phyloP scores from a whole-genome alignment of 2,888 invertebrate species.

The Linnaemya tessellans region DNA sequence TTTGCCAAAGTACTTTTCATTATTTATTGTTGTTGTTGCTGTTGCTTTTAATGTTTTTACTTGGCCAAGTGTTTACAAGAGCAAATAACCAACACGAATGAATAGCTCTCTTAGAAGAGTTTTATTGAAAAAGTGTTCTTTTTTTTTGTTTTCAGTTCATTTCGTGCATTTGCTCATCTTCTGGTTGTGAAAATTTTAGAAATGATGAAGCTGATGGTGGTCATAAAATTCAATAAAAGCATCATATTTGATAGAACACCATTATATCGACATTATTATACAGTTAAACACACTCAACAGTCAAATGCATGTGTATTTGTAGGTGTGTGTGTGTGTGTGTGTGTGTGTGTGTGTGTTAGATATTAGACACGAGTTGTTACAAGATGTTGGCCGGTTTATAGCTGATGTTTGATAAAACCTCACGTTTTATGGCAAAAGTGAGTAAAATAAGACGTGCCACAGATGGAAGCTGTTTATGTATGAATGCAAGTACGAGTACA shows the following conservation, averaged over 20 bases:
- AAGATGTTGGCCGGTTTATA: conserved; percentile 41
- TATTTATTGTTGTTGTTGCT: conserved; percentile 18
- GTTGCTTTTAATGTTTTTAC: conserved; percentile 43
- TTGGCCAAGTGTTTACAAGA: conserved; percentile 60
- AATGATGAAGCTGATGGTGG: conserved; percentile 48
- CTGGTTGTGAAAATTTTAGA: background rate
- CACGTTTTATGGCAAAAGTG: conserved; percentile 62
- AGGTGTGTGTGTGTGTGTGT: background rate
- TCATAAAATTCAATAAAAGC: conserved; percentile 73
- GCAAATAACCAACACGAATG: conserved; percentile 36
- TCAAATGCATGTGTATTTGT: background rate
- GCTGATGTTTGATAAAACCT: conserved; percentile 68
- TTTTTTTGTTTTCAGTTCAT: conserved; percentile 22
- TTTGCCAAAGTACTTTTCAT: conserved; percentile 45
- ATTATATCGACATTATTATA: conserved; percentile 69
- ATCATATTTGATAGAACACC: conserved; percentile 71
- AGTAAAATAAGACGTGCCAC: conserved; percentile 59
- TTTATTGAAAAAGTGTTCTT: conserved; percentile 53
- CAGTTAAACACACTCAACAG: conserved; percentile 20
- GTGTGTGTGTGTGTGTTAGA: background rate
- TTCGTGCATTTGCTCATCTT: background rate
- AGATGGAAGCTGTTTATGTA: conserved; percentile 7
- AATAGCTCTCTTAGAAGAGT: conserved; percentile 19
- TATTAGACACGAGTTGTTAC: conserved; percentile 28
- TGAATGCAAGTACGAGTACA: conserved; percentile 10